phyloP scores from a whole-genome alignment of 2,888 invertebrate genomes.

The Zhengitettix transpicula region DNA sequence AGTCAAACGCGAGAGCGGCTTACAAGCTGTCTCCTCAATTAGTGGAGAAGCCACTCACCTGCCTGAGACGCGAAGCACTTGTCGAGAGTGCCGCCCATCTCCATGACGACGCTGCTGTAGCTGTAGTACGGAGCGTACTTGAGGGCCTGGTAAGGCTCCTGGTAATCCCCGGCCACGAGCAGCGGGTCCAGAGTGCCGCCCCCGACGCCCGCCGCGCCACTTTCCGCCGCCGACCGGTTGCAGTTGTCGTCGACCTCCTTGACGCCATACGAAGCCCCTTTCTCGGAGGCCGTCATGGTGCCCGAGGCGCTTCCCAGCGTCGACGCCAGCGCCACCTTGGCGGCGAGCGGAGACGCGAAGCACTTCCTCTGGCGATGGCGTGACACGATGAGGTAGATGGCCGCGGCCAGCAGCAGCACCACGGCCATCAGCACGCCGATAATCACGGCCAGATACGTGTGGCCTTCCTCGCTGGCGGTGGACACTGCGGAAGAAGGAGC shows the following conservation, averaged over 20 bases:
- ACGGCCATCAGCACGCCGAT: slow-evolving; percentile 60
- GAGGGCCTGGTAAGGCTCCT: slow-evolving; percentile 62
- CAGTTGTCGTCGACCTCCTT: slow-evolving; percentile 35
- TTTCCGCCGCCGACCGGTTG: slow-evolving; percentile 23
- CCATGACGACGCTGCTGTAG: slow-evolving; percentile 57
- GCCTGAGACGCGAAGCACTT: slow-evolving; percentile 16
- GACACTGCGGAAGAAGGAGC: slow-evolving; percentile 23
- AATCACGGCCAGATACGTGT: slow-evolving; percentile 57
- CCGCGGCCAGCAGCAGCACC: slow-evolving; percentile 51
- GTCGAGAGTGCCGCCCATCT: slow-evolving; percentile 48
- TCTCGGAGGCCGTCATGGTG: slow-evolving; percentile 18
- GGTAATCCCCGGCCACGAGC: slow-evolving; percentile 53
- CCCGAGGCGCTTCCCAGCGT: slow-evolving; percentile 30
- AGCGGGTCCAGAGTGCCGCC: slow-evolving; percentile 30
- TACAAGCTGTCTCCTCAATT: no score
- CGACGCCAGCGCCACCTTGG: slow-evolving; percentile 31
- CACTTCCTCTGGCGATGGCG: slow-evolving; percentile 55
- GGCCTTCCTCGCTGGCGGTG: slow-evolving; percentile 50
- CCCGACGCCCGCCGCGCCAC: slow-evolving; percentile 31
- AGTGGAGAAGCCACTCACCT: slow-evolving; percentile 10
- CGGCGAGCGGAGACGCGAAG: slow-evolving; percentile 51
- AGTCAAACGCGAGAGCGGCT: no score
- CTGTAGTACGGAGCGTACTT: slow-evolving; percentile 61
- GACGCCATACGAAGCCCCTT: slow-evolving; percentile 33
- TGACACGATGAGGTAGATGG: slow-evolving; percentile 54